Percentiles rank a stretch among this genome's conserved stretches.
Evolutionary conservation across 2,797 vertebrate genomes (phyloP).

Genomic region (Microctenopoma stevenorrisi): DNA sequence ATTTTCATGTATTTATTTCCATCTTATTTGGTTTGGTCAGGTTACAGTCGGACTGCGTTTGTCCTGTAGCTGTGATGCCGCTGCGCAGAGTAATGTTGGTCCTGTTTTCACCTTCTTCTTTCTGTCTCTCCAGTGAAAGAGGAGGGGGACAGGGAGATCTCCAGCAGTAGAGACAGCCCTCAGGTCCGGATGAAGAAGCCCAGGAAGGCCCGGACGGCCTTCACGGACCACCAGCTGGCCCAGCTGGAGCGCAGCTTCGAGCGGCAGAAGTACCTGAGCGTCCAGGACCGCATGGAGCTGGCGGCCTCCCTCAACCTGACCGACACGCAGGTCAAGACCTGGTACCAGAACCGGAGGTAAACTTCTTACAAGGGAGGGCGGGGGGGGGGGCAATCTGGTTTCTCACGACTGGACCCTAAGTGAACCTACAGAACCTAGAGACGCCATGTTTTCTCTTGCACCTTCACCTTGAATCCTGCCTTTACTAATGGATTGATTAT

Average conservation of each 20-base stretch:
- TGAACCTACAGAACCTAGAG: constrained; percentile 14
- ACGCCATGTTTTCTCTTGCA: constrained; percentile 49
- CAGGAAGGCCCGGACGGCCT: constrained; percentile 96
- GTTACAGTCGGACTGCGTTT: too few species aligned
- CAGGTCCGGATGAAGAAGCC: constrained; percentile 97
- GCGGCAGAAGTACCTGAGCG: constrained; percentile 97
- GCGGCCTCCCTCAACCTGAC: constrained; percentile 98
- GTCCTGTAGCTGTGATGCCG: too few species aligned
- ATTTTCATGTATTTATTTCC: too few species aligned
- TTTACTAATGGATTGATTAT: background rate
- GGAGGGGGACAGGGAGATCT: constrained; percentile 96
- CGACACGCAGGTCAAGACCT: constrained; percentile 99
- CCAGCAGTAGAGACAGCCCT: constrained; percentile 96
- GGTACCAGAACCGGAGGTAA: constrained; percentile 99
- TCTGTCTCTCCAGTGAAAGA: constrained; percentile 89
- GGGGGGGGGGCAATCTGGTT: constrained; percentile 1
- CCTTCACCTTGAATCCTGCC: constrained; percentile 25
- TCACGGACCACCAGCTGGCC: constrained; percentile 97
- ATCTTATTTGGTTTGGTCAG: too few species aligned
- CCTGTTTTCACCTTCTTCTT: background rate
- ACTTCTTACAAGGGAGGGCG: background rate
- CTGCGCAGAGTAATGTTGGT: constrained; percentile 18
- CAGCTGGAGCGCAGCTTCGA: constrained; percentile 98
- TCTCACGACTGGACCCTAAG: constrained; percentile 28
- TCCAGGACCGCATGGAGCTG: constrained; percentile 98